phyloP scores from a whole-genome alignment of 1,140 invertebrate genomes.

The Aradophagus sp. region DNA sequence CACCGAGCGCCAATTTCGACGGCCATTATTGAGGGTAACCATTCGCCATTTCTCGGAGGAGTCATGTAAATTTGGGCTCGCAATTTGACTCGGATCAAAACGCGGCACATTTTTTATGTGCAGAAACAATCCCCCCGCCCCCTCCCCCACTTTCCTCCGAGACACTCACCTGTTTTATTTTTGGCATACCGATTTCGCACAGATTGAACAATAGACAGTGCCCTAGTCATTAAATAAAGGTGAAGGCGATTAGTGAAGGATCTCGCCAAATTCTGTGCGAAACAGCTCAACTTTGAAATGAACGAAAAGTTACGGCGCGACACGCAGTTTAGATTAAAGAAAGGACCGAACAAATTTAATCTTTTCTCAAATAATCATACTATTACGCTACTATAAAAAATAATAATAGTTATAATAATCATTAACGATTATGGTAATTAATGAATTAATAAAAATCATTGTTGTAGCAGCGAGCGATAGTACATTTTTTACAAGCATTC shows the following conservation, averaged over 20 bases:
- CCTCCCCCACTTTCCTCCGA: no score
- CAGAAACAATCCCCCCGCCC: no score
- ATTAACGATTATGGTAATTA: constrained; percentile 53
- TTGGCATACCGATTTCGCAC: constrained; percentile 11
- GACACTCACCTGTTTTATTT: no score
- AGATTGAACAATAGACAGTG: constrained; percentile 47
- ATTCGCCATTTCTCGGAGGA: no score
- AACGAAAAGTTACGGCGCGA: no score
- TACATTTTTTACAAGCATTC: constrained; percentile 43
- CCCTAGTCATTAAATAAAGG: constrained; percentile 71
- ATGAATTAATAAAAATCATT: constrained; percentile 50
- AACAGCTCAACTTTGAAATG: constrained; percentile 64
- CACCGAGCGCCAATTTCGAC: constrained; percentile 36
- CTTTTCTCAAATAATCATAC: constrained; percentile 65
- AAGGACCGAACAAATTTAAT: constrained; percentile 47
- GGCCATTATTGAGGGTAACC: no score
- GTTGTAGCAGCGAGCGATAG: constrained; percentile 56
- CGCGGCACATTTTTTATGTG: no score
- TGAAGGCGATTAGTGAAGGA: constrained; percentile 46
- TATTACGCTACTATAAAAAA: constrained; percentile 63
- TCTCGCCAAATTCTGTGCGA: constrained; percentile 68
- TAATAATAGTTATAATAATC: no score
- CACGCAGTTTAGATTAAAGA: constrained; percentile 34
- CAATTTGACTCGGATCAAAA: no score
- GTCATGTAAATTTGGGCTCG: no score